Evolutionary conservation across 2,797 vertebrate species (phyloP).

Genomic region (Anguilla pacifica): DNA sequence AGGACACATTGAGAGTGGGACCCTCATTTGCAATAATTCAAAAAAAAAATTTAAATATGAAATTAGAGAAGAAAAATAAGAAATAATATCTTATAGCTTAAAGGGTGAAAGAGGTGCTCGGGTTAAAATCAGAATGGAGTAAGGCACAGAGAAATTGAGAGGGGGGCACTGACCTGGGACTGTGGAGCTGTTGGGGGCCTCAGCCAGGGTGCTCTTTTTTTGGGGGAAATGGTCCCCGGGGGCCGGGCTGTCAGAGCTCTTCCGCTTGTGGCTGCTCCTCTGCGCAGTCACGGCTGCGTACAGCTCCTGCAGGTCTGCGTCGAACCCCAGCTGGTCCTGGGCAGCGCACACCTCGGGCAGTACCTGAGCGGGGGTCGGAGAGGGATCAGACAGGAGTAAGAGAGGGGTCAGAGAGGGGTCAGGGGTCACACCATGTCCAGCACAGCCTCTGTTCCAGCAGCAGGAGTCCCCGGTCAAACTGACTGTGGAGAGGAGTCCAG

Average conservation of each 20-base stretch:
- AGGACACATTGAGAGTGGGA: too few species aligned
- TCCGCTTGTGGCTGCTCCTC: neutral
- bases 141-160: slow-evolving; percentile 24
- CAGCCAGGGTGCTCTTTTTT: neutral
- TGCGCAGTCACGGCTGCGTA: slow-evolving; percentile 22
- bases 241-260: neutral
- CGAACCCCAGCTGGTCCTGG: slow-evolving; percentile 20
- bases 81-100: too few species aligned
- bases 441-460: slow-evolving; percentile 17
- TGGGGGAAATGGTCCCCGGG: neutral
- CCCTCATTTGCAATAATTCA: too few species aligned
- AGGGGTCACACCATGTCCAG: neutral
- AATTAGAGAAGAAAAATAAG: too few species aligned
- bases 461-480: slow-evolving; percentile 28
- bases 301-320: slow-evolving; percentile 25
- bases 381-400: neutral
- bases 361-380: neutral
- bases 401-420: neutral
- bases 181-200: neutral
- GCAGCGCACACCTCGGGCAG: slow-evolving; percentile 25
- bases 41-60: too few species aligned
- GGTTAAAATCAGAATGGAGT: slow-evolving; percentile 15
- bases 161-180: neutral
- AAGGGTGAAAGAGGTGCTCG: too few species aligned
- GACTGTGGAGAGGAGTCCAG: too few species aligned